phyloP scores from a whole-genome alignment of 2,113 vertebrate genomes.

The Panthera tigris region DNA sequence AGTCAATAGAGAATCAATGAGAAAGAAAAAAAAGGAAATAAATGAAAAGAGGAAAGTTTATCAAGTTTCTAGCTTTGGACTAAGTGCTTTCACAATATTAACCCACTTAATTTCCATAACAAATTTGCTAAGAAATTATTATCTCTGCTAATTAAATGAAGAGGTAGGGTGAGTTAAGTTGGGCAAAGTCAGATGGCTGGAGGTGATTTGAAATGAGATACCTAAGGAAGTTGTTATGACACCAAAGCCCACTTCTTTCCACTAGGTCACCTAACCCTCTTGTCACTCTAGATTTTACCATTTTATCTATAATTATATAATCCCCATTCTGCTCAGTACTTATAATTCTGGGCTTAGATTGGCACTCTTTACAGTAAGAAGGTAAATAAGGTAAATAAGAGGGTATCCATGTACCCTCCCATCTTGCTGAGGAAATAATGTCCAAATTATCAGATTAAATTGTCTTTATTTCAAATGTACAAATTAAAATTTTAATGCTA shows the following conservation, averaged over 20 bases:
- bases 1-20: neutral
- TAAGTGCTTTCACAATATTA: neutral
- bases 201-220: neutral
- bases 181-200: neutral
- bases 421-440: neutral
- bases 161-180: neutral
- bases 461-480: neutral
- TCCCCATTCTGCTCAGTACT: neutral
- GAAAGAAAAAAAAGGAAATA: neutral
- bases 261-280: neutral
- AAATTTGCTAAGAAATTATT: neutral
- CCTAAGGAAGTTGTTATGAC: neutral
- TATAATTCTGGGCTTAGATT: neutral
- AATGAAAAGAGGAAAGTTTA: neutral
- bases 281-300: neutral
- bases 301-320: neutral
- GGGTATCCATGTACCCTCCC: neutral
- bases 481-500: neutral
- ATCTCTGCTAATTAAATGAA: neutral
- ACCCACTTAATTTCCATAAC: neutral
- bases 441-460: neutral
- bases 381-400: neutral
- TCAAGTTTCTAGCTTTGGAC: neutral
- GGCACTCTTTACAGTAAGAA: neutral
- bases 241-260: neutral